Conservation (phyloP, 1,140 invertebrate species). For the Palaemon carinicauda region DNA sequence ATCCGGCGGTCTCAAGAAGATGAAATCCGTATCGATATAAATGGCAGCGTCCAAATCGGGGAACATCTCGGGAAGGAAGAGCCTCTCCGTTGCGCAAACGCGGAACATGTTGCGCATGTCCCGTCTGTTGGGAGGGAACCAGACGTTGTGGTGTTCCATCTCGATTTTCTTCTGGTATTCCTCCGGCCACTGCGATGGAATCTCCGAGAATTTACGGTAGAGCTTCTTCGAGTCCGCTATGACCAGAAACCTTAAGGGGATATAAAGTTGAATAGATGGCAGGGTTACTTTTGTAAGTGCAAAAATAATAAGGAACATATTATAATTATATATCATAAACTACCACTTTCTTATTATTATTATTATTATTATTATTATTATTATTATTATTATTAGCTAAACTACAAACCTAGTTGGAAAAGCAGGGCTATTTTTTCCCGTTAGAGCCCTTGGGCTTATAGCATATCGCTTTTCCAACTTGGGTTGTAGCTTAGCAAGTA, state of each 20-base stretch:
- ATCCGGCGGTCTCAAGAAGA: constrained; percentile 52
- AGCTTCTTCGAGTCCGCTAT: constrained; percentile 45
- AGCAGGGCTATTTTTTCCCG: no score
- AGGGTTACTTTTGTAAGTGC: background rate
- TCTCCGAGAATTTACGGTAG: constrained; percentile 4
- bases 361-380: no score
- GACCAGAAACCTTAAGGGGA: constrained; percentile 35
- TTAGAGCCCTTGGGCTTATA: no score
- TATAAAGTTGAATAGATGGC: no score
- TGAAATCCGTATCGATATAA: constrained; percentile 54
- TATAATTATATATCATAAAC: no score
- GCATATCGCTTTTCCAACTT: no score
- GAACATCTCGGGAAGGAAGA: constrained; percentile 54
- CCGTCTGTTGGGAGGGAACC: constrained; percentile 33
- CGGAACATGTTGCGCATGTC: constrained; percentile 53
- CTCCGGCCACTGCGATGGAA: constrained; percentile 19
- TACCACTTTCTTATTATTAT: no score
- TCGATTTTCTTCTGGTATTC: background rate
- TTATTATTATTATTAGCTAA: no score
- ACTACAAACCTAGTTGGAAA: no score
- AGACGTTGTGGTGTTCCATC: constrained; percentile 43
- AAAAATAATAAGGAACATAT: no score
- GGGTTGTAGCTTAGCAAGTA: no score
- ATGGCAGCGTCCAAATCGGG: constrained; percentile 48
- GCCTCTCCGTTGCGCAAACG: constrained; percentile 54